phyloP scores from a whole-genome alignment of 2,113 vertebrate genomes.

The Sphaerodactylus townsendi region DNA sequence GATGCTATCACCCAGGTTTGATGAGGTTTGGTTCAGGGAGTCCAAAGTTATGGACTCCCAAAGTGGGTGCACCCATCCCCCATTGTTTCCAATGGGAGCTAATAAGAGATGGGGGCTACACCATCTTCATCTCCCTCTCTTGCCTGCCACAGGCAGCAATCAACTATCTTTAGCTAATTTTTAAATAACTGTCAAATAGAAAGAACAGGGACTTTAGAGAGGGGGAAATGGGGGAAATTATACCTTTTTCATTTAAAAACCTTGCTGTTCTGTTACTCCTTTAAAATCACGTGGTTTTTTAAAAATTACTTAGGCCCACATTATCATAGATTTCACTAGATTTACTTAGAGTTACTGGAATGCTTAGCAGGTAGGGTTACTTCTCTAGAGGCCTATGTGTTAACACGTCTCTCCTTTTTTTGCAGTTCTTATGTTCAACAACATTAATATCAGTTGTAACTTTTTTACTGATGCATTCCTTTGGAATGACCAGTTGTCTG shows the following conservation, averaged over 20 bases:
- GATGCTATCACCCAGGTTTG: too few species aligned
- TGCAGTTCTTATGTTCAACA: background rate
- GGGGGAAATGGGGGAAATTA: too few species aligned
- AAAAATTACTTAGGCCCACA: background rate
- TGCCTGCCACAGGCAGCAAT: too few species aligned
- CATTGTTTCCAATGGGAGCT: too few species aligned
- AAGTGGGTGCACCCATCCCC: too few species aligned
- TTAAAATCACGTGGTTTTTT: too few species aligned
- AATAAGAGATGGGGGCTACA: too few species aligned
- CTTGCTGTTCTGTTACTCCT: background rate
- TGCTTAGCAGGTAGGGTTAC: background rate
- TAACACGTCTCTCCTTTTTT: background rate
- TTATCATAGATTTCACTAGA: background rate
- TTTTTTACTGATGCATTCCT: background rate
- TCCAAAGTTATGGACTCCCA: too few species aligned
- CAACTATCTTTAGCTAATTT: background rate
- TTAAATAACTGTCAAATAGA: background rate
- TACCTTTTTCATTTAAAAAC: background rate
- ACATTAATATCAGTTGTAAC: background rate
- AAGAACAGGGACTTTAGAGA: too few species aligned
- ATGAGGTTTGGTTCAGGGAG: too few species aligned
- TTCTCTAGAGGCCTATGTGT: background rate
- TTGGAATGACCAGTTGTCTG: slow-evolving; percentile 14
- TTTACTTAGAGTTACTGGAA: background rate
- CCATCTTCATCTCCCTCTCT: too few species aligned